Evolutionary conservation across 92 coral and sea anemone species (phyloP), one percentile per base, ranked within the genome.

Genomic region (Siderastrea siderea): DNA sequence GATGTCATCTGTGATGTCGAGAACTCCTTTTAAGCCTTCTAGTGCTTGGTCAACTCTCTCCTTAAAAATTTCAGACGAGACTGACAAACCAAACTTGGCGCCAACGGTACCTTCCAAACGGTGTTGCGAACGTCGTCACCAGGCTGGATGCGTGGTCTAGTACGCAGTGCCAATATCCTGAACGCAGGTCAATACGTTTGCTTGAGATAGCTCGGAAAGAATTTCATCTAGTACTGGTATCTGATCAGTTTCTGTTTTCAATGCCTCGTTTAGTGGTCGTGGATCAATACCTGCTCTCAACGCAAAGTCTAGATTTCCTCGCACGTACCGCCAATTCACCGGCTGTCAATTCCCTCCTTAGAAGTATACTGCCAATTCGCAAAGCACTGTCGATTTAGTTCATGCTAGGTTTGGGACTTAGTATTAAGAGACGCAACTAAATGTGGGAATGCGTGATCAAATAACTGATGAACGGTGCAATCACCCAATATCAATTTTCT

Each of bases 71-170:
- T 71, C 84, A 5, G 72, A 70, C 14, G 86, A 87, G 43, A 74
- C 81, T 43, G 86, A 86, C 65, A 86, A 66, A 6, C 83, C 84
- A 68, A 77, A 86, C 16, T 49, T 68, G 71, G 47, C 81, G 59
- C 89, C 89, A 86, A 3, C 84, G 83, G 83, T 75, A 86, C 76
- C 84, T 49, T 46, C 89, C 83, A 58, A 57, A 77, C 2, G 84
- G 89, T 17, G 89, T 86, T 9, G 83, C 73, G 68, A 86, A 86
- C 47, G 83, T 86, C 13, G 89, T 86, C 52, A 86, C 72, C n/a
- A 86, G 83, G 51, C 89, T 76, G 47, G 83, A 86, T 13, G 75
- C 48, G 2, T 76, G 74, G 54, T 86, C 83, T 1, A 86, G 74
- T 16, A 61, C 83, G 38, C 89, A 61, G 62, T 77, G 84, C 84